A percentile compares a stretch with the other conserved stretches of the same genome.
Conservation (phyloP, 2,888 invertebrate genomes). For the Macrophya alboannulata region DNA sequence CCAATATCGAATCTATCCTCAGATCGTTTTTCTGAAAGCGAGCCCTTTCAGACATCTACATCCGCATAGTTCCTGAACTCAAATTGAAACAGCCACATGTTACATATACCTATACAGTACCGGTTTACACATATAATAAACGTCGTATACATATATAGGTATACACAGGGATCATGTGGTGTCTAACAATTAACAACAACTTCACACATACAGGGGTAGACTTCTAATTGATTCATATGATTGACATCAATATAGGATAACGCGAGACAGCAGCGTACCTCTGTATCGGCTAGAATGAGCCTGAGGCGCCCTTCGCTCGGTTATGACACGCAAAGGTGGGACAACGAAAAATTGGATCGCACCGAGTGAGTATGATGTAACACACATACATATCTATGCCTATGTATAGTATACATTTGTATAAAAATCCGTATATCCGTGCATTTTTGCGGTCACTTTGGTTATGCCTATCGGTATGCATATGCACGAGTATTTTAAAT, state of each 20-base stretch:
- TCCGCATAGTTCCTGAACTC: background rate
- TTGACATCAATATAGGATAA: conserved; percentile 66
- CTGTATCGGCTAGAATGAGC: conserved; percentile 75
- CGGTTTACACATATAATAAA: no score
- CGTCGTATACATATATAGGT: no score
- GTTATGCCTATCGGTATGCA: no score
- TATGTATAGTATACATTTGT: no score
- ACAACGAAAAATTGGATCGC: conserved; percentile 72
- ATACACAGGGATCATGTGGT: background rate
- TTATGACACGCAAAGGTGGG: conserved; percentile 73
- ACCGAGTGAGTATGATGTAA: conserved; percentile 70
- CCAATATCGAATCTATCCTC: background rate
- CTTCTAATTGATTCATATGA: conserved; percentile 44
- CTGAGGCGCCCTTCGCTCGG: conserved; percentile 75
- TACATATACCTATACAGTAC: background rate
- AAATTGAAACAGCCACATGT: background rate
- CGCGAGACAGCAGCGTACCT: conserved; percentile 72
- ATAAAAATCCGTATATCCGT: no score
- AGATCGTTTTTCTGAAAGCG: background rate
- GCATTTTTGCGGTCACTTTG: no score
- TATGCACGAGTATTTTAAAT: conserved; percentile 14
- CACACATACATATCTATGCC: background rate
- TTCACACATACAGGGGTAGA: background rate
- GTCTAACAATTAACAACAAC: background rate
- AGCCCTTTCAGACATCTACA: background rate